Percentiles rank a stretch among this genome's conserved stretches.
phyloP scores from a whole-genome alignment of 1,140 invertebrate genomes.

The Meloidogyne chitwoodi region DNA sequence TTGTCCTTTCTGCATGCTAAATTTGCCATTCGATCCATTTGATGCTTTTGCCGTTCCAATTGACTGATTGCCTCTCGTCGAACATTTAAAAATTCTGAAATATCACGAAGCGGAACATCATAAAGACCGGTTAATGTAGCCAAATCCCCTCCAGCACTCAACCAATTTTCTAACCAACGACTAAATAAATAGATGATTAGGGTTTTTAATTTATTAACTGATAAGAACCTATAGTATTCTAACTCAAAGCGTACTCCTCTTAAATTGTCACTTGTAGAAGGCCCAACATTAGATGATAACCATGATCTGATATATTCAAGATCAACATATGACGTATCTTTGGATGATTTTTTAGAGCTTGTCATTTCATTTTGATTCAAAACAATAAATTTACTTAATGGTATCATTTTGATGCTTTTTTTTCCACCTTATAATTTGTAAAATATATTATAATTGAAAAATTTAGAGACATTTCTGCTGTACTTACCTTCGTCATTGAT shows the following conservation, averaged over 20 bases:
- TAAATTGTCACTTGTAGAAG: background rate
- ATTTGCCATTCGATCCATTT: constrained; percentile 12
- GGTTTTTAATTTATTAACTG: background rate
- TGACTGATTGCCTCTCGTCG: background rate
- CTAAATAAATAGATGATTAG: background rate
- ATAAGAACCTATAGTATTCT: constrained; percentile 4
- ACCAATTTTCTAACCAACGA: constrained; percentile 8
- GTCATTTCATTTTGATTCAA: background rate
- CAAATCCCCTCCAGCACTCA: background rate
- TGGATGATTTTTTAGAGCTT: background rate
- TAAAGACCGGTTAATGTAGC: background rate
- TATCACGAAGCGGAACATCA: constrained; percentile 2
- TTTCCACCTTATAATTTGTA: background rate
- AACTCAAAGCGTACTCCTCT: background rate
- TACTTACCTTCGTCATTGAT: background rate
- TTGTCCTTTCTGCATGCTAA: background rate
- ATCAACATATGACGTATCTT: background rate
- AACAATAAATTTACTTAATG: background rate
- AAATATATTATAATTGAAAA: background rate
- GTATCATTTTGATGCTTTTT: background rate
- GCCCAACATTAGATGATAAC: background rate
- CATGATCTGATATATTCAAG: background rate
- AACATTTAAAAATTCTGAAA: constrained; percentile 10
- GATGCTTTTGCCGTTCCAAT: constrained; percentile 11
- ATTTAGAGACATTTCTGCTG: background rate